A percentile compares a stretch with the other conserved stretches of the same genome.
Conservation (phyloP, 2,797 vertebrate species). For the Hoplostethus mediterraneus region DNA sequence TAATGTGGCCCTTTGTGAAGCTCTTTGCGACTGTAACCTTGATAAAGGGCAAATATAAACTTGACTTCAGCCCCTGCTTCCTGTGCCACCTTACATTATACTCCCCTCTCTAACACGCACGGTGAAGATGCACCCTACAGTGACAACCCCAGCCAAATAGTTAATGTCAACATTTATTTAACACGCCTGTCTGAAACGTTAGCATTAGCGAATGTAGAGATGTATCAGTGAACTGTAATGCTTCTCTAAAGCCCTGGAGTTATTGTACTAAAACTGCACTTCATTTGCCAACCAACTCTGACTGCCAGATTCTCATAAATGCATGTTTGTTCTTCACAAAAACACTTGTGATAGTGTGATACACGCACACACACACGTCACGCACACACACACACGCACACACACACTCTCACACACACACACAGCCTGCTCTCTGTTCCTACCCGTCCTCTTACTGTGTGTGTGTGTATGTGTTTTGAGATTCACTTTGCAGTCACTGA, state of each 20-base stretch:
- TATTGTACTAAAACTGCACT: constrained; percentile 18
- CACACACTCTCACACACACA: constrained; percentile 2
- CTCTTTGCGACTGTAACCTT: too few relatives aligned
- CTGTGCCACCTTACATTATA: constrained; percentile 26
- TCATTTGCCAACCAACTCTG: constrained; percentile 8
- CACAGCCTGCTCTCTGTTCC: constrained; percentile 4
- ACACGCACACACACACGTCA: not conserved
- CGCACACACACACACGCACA: constrained; percentile 4
- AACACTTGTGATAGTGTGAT: constrained; percentile 47
- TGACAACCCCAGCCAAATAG: too few relatives aligned
- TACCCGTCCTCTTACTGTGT: not conserved
- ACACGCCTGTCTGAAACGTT: not conserved
- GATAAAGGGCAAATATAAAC: too few relatives aligned
- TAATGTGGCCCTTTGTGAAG: too few relatives aligned
- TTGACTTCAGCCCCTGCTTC: constrained; percentile 15
- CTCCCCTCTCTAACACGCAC: constrained; percentile 4
- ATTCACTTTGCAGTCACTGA: constrained; percentile 41
- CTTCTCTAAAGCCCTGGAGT: constrained; percentile 1
- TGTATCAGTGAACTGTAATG: not conserved
- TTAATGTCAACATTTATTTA: not conserved
- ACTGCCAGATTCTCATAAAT: constrained; percentile 41
- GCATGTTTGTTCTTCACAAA: constrained; percentile 39
- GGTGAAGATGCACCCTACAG: not conserved
- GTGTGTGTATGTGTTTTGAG: constrained; percentile 27
- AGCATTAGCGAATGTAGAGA: not conserved